Conservation (phyloP, 2,797 vertebrate genomes). For the Ceryle rudis region DNA sequence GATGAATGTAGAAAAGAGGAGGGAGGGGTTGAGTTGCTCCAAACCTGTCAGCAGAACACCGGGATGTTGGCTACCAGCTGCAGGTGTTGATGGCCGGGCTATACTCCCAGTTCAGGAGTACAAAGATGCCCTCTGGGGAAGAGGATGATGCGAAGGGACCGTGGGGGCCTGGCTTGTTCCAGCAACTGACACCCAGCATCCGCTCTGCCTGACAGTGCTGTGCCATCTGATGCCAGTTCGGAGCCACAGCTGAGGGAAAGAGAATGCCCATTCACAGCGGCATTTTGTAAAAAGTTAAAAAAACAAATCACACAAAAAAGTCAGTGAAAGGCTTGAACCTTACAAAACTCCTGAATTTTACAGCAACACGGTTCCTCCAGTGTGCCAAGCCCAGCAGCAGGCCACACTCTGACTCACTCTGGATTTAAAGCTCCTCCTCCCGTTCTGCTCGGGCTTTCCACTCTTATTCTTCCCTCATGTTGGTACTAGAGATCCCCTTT, state of each 20-base stretch:
- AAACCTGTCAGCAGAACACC: accelerated
- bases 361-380: neutral
- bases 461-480: neutral
- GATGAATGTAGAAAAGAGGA: neutral
- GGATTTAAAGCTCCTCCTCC: neutral
- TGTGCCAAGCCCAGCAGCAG: neutral
- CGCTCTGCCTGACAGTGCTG: accelerated
- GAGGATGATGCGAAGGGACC: accelerated
- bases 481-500: neutral
- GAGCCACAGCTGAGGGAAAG: neutral
- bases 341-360: neutral
- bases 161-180: neutral
- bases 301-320: no score
- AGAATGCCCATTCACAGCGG: accelerated
- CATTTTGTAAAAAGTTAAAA: accelerated
- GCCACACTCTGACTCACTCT: accelerated
- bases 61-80: neutral
- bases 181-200: accelerated
- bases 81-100: accelerated
- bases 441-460: accelerated
- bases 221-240: accelerated
- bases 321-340: neutral
- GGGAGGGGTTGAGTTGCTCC: accelerated
- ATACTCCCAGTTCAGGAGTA: no score
- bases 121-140: accelerated